A percentile compares a stretch with the other conserved stretches of the same genome.
Conservation (phyloP, 2,797 vertebrate genomes). For the Psittacula derbiana region DNA sequence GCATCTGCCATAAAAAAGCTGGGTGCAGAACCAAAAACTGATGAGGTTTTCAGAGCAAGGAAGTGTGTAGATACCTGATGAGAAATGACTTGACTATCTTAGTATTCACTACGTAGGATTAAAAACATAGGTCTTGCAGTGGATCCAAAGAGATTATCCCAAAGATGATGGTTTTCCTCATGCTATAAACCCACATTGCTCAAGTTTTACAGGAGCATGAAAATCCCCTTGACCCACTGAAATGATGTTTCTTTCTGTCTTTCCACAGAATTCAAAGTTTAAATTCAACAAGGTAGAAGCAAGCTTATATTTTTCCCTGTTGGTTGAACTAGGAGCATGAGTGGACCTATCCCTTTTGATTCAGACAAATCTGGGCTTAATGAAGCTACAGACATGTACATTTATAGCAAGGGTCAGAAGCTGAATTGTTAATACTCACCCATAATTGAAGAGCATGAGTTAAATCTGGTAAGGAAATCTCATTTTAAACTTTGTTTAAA, state of each 20-base stretch:
- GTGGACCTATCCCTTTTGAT: neutral
- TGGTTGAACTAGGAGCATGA: neutral
- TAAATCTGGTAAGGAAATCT: slow-evolving; percentile 15
- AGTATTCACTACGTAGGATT: neutral
- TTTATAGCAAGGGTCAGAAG: slow-evolving; percentile 10
- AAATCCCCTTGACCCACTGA: neutral
- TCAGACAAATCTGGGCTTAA: neutral
- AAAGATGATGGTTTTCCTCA: neutral
- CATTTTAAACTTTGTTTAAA: slow-evolving; percentile 4
- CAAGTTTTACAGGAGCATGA: neutral
- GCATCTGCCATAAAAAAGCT: neutral
- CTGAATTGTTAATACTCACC: neutral
- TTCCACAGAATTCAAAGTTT: neutral
- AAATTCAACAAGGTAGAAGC: neutral
- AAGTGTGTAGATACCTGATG: neutral
- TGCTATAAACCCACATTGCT: neutral
- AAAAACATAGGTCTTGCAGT: neutral
- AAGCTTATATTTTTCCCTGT: neutral
- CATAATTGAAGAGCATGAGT: neutral
- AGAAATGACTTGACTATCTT: neutral
- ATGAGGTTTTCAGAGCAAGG: neutral
- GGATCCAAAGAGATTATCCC: neutral
- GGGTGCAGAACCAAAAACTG: neutral
- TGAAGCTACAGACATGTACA: neutral
- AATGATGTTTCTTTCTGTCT: neutral